Evolutionary conservation across 2,113 vertebrate genomes (phyloP).

Genomic region (Oreochromis tanganicae): DNA sequence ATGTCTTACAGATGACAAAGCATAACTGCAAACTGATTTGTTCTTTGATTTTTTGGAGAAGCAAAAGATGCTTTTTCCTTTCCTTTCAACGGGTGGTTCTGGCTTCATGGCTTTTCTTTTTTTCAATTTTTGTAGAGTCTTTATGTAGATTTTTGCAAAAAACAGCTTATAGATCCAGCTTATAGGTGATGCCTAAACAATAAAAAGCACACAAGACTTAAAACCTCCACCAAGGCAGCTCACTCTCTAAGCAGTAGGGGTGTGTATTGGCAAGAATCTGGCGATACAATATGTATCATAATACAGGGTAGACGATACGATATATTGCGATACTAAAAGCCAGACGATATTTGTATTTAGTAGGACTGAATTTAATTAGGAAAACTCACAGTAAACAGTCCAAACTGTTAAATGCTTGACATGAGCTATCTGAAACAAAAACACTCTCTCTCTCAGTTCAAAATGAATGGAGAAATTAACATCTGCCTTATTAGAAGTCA

Average conservation of each 20-base stretch:
- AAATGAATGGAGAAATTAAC: too few species aligned
- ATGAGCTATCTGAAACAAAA: too few species aligned
- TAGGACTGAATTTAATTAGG: too few species aligned
- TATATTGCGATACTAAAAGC: neutral
- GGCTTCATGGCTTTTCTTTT: neutral
- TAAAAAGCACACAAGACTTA: too few species aligned
- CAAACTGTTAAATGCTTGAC: too few species aligned
- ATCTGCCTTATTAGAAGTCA: too few species aligned
- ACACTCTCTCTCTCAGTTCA: too few species aligned
- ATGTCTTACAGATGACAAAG: neutral
- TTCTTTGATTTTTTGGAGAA: neutral
- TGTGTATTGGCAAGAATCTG: neutral
- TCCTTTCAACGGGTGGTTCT: neutral
- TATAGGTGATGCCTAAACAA: neutral
- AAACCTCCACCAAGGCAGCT: too few species aligned
- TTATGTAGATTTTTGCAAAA: neutral
- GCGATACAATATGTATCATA: neutral
- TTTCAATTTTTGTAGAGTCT: neutral
- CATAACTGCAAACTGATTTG: neutral
- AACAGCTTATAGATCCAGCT: neutral
- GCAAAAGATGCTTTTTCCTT: neutral
- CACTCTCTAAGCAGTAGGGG: too few species aligned
- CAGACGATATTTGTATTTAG: neutral
- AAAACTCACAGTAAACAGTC: too few species aligned
- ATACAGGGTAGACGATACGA: neutral